Percentiles rank a stretch among this genome's conserved stretches.
These are phyloP conservation scores for Amblyraja radiata DNA, from an alignment of 2,797 vertebrate genomes.

Conservation along the genomic window DNA sequence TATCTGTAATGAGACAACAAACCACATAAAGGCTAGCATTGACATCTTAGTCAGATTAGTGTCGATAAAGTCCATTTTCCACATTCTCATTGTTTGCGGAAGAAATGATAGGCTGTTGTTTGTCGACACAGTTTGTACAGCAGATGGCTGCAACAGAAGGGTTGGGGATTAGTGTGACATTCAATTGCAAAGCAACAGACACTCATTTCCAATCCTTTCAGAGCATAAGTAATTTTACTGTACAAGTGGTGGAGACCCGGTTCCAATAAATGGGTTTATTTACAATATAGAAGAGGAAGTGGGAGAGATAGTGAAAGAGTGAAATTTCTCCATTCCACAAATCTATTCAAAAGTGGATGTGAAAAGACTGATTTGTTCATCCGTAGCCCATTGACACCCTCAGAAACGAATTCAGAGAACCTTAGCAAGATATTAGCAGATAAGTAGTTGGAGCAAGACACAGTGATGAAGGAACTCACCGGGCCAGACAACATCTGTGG, in stretches of 20 bases:
- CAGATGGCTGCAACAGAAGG: slow-evolving; percentile 30
- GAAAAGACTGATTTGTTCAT: background rate
- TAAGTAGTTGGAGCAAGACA: background rate
- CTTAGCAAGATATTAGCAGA: background rate
- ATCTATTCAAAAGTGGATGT: background rate
- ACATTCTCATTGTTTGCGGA: background rate
- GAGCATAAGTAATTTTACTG: slow-evolving; percentile 22
- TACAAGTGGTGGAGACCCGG: background rate
- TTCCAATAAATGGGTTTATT: slow-evolving; percentile 4
- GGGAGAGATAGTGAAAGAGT: background rate
- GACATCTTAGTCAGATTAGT: slow-evolving; percentile 23
- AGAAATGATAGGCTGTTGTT: slow-evolving; percentile 20
- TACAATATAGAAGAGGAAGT: too few species aligned
- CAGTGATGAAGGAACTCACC: too few species aligned
- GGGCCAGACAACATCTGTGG: too few species aligned
- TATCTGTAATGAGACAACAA: background rate
- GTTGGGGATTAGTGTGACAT: slow-evolving; percentile 33
- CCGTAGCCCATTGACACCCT: background rate
- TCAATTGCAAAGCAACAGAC: slow-evolving; percentile 27
- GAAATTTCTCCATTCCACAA: background rate
- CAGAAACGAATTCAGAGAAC: background rate
- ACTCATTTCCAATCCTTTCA: slow-evolving; percentile 19
- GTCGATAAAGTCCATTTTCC: slow-evolving; percentile 16
- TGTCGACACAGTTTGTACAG: background rate
- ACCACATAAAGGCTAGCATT: background rate